Evolutionary conservation across 2,113 vertebrate species (phyloP).

Genomic region (Trematomus loennbergii): DNA sequence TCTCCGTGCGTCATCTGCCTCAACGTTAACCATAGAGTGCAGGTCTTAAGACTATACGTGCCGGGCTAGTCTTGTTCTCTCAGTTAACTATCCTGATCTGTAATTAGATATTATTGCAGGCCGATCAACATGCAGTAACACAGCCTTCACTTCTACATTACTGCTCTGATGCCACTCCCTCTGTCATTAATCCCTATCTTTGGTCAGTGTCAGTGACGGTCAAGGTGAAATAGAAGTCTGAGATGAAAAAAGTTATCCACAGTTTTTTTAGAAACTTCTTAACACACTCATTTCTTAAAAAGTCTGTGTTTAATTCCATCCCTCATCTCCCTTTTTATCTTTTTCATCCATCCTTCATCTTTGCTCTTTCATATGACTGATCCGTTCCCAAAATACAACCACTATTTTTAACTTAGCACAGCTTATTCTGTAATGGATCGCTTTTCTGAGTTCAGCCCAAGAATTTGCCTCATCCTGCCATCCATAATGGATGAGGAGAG

Average conservation of each 20-base stretch:
- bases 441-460: constrained; percentile 33
- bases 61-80: constrained; percentile 15
- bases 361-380: constrained; percentile 8
- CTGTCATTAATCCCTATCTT: constrained; percentile 19
- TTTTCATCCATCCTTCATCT: constrained; percentile 14
- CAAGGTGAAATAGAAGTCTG: constrained; percentile 30
- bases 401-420: constrained; percentile 48
- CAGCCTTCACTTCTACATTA: constrained; percentile 59
- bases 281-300: background rate
- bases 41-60: constrained; percentile 1
- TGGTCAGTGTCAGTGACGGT: constrained; percentile 8
- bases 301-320: background rate
- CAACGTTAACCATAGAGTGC: constrained; percentile 41
- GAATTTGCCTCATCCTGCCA: constrained; percentile 54
- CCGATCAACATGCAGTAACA: constrained; percentile 61
- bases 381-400: constrained; percentile 41
- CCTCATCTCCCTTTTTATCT: constrained; percentile 12
- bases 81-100: constrained; percentile 55
- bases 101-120: constrained; percentile 72
- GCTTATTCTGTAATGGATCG: constrained; percentile 59
- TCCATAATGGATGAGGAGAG: constrained; percentile 73
- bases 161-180: constrained; percentile 27
- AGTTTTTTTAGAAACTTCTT: background rate
- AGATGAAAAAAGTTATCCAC: background rate
- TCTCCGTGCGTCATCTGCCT: constrained; percentile 44